Evolutionary conservation across 1,140 invertebrate species (phyloP), one percentile per base, ranked within the genome.

Genomic region (Pseudobourletiella spinata): DNA sequence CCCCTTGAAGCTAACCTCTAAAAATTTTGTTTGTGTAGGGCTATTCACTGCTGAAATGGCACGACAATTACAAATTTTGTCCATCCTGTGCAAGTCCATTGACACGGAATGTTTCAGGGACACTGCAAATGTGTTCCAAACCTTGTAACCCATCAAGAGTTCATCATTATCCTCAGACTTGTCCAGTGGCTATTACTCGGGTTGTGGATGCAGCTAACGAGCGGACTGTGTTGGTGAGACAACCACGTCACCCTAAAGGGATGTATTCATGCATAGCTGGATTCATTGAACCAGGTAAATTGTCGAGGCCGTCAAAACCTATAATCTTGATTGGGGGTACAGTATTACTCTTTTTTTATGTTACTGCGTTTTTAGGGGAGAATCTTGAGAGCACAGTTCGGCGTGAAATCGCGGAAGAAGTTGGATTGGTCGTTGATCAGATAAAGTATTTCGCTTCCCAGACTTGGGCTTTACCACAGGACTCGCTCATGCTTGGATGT

Each of bases 201-300:
- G 76, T 83, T 46, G 70, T 75, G 2, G 76, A 81, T 64, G 66
- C 72, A 56, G 69, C 72, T 54, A 71, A 76, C 16, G 75, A 76
- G 50, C 74, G 75, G 59, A 75, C 77, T 57, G 71, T 83, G 15
- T 71, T 83, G 4, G 81, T 81, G 3, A 67, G 80, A 43, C 76
- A 78, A 66, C 75, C 75, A 30, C 70, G 73, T 25, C 77, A 78
- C 69, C 79, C 78, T 15, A 70, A 72, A 8, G 77, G 79, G 50
- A 80, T 83, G 76, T 83, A 73, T 66, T 80, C 80, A 2, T 80
- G 79, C 70, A 74, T 83, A 46, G 80, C 82, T 30, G 82, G 82
- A 18, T 83, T 81, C 63, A 76, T 81, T 67, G 80, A 82, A 72
- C 75, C 79, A 70, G 79, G 79, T 81, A 67, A 61, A 28, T 56